A percentile compares a stretch with the other conserved stretches of the same genome.
Evolutionary conservation across 2,888 invertebrate species (phyloP).

Genomic region (Antheraea assamensis): DNA sequence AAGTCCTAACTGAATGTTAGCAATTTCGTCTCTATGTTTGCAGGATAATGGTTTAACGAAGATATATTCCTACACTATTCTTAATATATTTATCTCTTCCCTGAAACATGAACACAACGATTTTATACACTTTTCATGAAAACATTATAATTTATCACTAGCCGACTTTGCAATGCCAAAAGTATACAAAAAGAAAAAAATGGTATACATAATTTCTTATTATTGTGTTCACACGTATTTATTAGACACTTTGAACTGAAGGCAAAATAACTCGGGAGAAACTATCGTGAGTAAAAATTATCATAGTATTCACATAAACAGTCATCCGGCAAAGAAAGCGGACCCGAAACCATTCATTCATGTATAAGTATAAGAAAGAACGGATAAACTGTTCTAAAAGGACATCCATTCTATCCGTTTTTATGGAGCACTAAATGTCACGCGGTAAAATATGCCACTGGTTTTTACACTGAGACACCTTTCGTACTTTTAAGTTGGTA

Average conservation of each 20-base stretch:
- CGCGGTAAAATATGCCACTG: conserved; percentile 9
- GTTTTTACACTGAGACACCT: conserved; percentile 4
- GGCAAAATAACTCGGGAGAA: not conserved
- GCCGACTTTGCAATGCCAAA: too few species aligned
- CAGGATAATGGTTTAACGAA: too few species aligned
- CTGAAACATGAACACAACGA: too few species aligned
- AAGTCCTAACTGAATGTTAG: too few species aligned
- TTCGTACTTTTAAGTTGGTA: not conserved
- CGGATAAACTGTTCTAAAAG: conserved; percentile 17
- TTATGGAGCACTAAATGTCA: conserved; percentile 19
- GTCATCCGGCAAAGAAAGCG: not conserved
- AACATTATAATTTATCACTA: too few species aligned
- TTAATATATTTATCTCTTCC: too few species aligned
- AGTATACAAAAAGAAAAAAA: too few species aligned
- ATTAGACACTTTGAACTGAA: not conserved
- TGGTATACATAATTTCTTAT: too few species aligned
- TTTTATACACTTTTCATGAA: too few species aligned
- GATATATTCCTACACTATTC: too few species aligned
- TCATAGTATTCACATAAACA: conserved; percentile 2
- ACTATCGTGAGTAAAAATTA: conserved; percentile 5
- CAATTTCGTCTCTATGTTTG: too few species aligned
- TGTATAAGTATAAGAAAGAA: not conserved
- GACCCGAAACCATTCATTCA: not conserved
- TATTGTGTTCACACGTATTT: not conserved
- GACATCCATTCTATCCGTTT: conserved; percentile 20